Evolutionary conservation across 2,797 vertebrate genomes (phyloP).

Genomic region (Kryptolebias ocellatus): DNA sequence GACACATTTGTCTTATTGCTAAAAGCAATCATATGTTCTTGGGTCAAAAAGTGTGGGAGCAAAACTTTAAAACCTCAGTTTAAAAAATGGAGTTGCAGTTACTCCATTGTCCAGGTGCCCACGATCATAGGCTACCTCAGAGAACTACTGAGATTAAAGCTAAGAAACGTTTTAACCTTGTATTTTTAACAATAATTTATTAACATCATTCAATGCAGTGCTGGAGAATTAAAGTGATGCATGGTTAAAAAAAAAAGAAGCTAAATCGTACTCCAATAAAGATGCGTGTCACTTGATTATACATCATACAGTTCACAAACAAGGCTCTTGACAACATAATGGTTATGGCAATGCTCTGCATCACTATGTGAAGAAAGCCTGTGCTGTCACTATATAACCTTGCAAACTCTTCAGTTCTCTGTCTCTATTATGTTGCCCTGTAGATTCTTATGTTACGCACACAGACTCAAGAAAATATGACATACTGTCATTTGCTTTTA

Average conservation of each 20-base stretch:
- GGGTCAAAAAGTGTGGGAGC: too few species aligned
- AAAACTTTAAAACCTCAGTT: too few species aligned
- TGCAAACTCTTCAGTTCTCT: conserved; percentile 18
- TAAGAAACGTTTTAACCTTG: conserved; percentile 7
- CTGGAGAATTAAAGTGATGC: background rate
- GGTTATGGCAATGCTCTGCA: conserved; percentile 6
- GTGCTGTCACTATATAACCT: conserved; percentile 13
- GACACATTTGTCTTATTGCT: too few species aligned
- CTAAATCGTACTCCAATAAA: conserved; percentile 20
- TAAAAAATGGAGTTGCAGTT: too few species aligned
- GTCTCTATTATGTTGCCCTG: conserved; percentile 29
- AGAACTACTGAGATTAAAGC: conserved; percentile 4
- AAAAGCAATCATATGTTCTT: too few species aligned
- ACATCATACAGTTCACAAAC: conserved; percentile 29
- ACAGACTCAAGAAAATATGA: conserved; percentile 47
- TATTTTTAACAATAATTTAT: background rate
- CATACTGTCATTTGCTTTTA: conserved; percentile 73
- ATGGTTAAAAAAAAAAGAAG: conserved; percentile 30
- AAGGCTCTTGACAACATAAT: conserved; percentile 27
- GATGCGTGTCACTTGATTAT: conserved; percentile 25
- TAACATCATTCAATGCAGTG: too few species aligned
- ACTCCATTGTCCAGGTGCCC: too few species aligned
- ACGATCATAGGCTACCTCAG: too few species aligned
- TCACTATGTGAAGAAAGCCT: conserved; percentile 15
- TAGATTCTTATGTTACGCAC: conserved; percentile 38